These are phyloP conservation scores for Listronotus oregonensis DNA, from an alignment of 1,140 invertebrate genomes.

Conservation along the genomic window DNA sequence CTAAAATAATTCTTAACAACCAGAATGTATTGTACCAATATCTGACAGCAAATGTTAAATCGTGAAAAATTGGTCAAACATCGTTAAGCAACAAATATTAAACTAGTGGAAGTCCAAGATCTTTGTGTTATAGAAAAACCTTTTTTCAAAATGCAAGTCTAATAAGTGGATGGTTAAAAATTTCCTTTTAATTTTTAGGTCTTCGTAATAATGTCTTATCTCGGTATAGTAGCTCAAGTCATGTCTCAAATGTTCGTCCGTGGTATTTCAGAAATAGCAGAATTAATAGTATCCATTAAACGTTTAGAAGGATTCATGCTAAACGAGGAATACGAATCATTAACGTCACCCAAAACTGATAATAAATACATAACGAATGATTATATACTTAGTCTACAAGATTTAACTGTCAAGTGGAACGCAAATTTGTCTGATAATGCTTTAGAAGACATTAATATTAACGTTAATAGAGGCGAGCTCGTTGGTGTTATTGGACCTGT, in stretches of 20 bases:
- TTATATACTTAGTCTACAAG: constrained; percentile 47
- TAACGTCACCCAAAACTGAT: constrained; percentile 32
- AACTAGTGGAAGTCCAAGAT: too few species aligned
- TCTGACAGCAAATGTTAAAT: too few species aligned
- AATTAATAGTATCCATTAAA: constrained; percentile 65
- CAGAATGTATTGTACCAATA: too few species aligned
- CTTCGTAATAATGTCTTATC: constrained; percentile 70
- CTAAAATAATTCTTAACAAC: too few species aligned
- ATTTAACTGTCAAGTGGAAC: constrained; percentile 58
- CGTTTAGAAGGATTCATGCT: constrained; percentile 62
- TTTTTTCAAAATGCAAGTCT: too few species aligned
- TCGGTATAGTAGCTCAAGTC: constrained; percentile 65
- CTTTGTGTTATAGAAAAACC: too few species aligned
- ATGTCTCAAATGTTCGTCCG: constrained; percentile 74
- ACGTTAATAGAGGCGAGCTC: constrained; percentile 61
- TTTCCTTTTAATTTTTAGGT: constrained; percentile 55
- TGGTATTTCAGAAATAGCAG: constrained; percentile 68
- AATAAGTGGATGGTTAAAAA: too few species aligned
- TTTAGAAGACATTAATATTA: constrained; percentile 60
- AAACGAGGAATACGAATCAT: constrained; percentile 58
- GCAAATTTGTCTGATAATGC: constrained; percentile 47
- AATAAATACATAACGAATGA: constrained; percentile 31
- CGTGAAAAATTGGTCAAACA: too few species aligned
- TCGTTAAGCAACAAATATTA: too few species aligned
- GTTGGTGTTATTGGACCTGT: constrained; percentile 69